phyloP scores from a whole-genome alignment of 2,113 vertebrate genomes.

The Leptobrachium leishanense region DNA sequence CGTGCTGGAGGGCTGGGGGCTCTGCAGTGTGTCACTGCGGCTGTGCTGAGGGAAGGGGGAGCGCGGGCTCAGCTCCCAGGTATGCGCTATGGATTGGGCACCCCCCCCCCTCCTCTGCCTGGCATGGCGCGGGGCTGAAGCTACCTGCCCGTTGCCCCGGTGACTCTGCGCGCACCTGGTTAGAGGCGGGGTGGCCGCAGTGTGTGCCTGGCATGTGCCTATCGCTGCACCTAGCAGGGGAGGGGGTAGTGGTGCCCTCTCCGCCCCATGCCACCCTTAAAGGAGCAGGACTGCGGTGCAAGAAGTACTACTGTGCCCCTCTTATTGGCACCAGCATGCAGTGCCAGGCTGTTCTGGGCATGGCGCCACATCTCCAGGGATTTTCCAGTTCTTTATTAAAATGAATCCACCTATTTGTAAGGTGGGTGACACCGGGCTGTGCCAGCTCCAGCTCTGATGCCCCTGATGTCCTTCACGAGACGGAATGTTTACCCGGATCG shows the following conservation, averaged over 20 bases:
- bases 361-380: neutral
- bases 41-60: slow-evolving; percentile 64
- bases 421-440: no score
- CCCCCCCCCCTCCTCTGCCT: neutral
- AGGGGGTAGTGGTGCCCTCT: neutral
- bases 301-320: neutral
- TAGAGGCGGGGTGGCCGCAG: neutral
- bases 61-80: slow-evolving; percentile 71
- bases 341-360: neutral
- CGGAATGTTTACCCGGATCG: neutral
- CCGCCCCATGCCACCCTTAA: neutral
- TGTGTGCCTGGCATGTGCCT: neutral
- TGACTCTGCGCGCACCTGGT: slow-evolving; percentile 17
- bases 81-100: slow-evolving; percentile 46
- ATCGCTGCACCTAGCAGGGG: neutral
- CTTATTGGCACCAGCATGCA: neutral
- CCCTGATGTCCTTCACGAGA: slow-evolving; percentile 18
- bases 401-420: no score
- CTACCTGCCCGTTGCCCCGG: slow-evolving; percentile 29
- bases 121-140: neutral
- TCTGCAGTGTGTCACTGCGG: slow-evolving; percentile 80
- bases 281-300: slow-evolving; percentile 20
- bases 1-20: slow-evolving; percentile 8
- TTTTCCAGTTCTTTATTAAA: neutral
- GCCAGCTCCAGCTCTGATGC: neutral